Evolutionary conservation across 2,113 vertebrate species (phyloP).

Genomic region (Verasper variegatus): DNA sequence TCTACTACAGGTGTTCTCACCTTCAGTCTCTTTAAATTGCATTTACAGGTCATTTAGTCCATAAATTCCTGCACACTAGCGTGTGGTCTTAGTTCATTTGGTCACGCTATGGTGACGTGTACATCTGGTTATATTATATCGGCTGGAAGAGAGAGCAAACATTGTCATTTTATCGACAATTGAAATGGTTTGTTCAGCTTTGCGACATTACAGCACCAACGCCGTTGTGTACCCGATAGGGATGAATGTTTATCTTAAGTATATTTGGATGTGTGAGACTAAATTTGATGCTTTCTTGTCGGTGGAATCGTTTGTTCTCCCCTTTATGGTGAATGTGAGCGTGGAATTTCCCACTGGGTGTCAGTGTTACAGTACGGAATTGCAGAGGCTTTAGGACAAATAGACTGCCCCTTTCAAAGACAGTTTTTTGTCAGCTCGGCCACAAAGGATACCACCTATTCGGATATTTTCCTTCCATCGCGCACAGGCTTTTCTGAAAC

Average conservation of each 20-base stretch:
- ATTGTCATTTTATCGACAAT: too few species aligned
- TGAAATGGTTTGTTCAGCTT: too few species aligned
- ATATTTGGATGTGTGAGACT: background rate
- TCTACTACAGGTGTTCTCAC: too few species aligned
- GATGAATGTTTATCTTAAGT: background rate
- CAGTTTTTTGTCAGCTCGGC: background rate
- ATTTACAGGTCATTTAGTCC: too few species aligned
- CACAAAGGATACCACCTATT: constrained; percentile 11
- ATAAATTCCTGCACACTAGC: too few species aligned
- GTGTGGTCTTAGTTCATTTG: too few species aligned
- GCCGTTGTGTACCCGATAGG: too few species aligned
- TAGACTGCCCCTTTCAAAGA: constrained; percentile 2
- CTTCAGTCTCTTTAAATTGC: too few species aligned
- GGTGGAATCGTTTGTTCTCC: background rate
- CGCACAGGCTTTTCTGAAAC: background rate
- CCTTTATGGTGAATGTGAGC: background rate
- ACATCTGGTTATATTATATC: too few species aligned
- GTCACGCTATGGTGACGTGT: too few species aligned
- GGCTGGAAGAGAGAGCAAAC: too few species aligned
- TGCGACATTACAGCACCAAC: too few species aligned
- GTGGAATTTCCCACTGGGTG: constrained; percentile 50
- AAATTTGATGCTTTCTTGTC: background rate
- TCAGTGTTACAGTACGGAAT: constrained; percentile 51
- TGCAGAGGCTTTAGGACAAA: background rate
- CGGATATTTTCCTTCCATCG: background rate